Base-by-base conservation (phyloP, 2,888 invertebrate species). In the Metallyticus violacea region DNA sequence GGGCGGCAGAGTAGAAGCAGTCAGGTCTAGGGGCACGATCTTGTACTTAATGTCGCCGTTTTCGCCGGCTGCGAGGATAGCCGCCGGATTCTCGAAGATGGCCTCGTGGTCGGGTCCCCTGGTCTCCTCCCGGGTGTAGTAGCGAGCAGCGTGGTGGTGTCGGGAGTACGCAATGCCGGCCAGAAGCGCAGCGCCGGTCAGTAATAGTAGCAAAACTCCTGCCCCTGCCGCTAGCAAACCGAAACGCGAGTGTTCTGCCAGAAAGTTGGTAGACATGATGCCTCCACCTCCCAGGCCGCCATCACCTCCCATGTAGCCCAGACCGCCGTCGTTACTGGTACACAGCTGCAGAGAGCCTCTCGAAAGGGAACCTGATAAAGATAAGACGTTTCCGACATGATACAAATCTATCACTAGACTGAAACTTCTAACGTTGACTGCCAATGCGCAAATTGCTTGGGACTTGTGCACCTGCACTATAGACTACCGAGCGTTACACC, bases 91-190 rank as follows among this genome's bases (percentile, higher is more conserved):
- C 87, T 92, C 91, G 89, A 92, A 92, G 86, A 91, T 92, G 79
- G 91, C 91, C 87, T 90, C 91, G 77, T 91, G 91, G 85, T 89
- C 88, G 79, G 87, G 88, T 81, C 90, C 90, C 87, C 93, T 92
- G 88, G 95, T 95, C 90, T 96, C 96, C 91, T 97, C 97, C 90
- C 96, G 94, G 9, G 97, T 97, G 91, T 97, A 97, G 91, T 97
- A 97, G 81, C 94, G 94, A 5, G 95, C 95, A 5, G 95, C 95
- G 88, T 95, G 94, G 88, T 95, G 94, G 87, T 95, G 94, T 79
- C 95, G 93, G 89, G 95, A 95, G 89, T 95, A 96, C 89, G 94
- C 94, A 85, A 96, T 92, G 2, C 94, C 94, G 0, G 93, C 88
- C 6, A 88, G 85, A 15, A 88, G 88, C 6, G 86, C 85, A 22